Conservation (phyloP, 2,113 vertebrate genomes). For the Psettodes erumei region DNA sequence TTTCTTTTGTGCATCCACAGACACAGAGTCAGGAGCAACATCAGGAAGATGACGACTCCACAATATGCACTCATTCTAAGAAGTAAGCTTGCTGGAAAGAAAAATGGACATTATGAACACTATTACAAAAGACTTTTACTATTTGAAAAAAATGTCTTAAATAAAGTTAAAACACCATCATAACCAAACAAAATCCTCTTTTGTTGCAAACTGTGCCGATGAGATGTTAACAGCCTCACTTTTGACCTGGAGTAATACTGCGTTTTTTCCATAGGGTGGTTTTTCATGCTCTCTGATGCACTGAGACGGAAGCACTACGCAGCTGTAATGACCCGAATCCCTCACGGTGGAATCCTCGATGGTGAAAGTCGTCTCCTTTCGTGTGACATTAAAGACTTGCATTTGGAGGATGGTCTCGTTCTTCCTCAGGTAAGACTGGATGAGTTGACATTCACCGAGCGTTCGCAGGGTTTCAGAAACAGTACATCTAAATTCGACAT, state of each 20-base stretch:
- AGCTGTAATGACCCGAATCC: slow-evolving; percentile 65
- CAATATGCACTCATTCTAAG: accelerated
- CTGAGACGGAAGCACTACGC: slow-evolving; percentile 37
- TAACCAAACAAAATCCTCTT: not conserved
- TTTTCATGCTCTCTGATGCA: slow-evolving; percentile 3
- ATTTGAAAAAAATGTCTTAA: not conserved
- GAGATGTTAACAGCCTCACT: slow-evolving; percentile 5
- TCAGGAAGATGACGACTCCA: not conserved
- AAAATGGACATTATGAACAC: not conserved
- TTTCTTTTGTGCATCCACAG: slow-evolving; percentile 8
- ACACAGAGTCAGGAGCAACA: not conserved
- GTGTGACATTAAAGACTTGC: not conserved
- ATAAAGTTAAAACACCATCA: too few relatives aligned
- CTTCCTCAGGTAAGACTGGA: slow-evolving; percentile 58
- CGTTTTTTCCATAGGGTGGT: slow-evolving; percentile 29
- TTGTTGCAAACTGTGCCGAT: not conserved
- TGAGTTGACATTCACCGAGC: slow-evolving; percentile 2
- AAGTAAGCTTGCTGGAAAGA: not conserved
- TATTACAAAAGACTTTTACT: not conserved
- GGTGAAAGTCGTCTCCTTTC: slow-evolving; percentile 43
- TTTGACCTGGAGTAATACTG: slow-evolving; percentile 43
- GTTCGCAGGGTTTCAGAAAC: slow-evolving; percentile 21
- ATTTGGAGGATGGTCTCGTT: slow-evolving; percentile 24
- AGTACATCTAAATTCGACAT: slow-evolving; percentile 38
- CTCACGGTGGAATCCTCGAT: slow-evolving; percentile 7